A percentile compares a stretch with the other conserved stretches of the same genome.
These are phyloP conservation scores for Drosophila littoralis DNA, from an alignment of 1,140 invertebrate species.

Conservation along the genomic window DNA sequence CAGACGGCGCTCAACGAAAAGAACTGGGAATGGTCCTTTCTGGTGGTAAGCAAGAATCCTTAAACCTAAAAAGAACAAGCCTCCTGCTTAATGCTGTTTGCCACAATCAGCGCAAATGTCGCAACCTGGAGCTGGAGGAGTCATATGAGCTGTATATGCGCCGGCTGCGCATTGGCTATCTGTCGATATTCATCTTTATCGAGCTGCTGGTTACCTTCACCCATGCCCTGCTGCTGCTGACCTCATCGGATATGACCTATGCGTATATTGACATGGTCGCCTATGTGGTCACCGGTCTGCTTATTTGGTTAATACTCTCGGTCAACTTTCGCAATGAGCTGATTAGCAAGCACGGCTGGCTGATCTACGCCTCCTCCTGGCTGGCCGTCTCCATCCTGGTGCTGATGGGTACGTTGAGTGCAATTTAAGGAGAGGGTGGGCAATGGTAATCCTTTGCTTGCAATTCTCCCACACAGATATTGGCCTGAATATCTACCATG, in stretches of 20 bases:
- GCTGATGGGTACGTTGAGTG: conserved; percentile 55
- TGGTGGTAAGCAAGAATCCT: conserved; percentile 84
- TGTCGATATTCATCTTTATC: conserved; percentile 90
- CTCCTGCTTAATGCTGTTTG: background rate
- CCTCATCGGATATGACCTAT: conserved; percentile 83
- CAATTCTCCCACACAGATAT: conserved; percentile 84
- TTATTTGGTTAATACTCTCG: conserved; percentile 85
- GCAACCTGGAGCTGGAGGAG: conserved; percentile 89
- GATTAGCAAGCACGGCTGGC: conserved; percentile 84
- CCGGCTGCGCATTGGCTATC: conserved; percentile 90
- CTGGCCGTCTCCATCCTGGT: conserved; percentile 84
- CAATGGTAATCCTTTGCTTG: no score
- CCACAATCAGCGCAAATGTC: conserved; percentile 88
- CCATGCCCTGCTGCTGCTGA: conserved; percentile 86
- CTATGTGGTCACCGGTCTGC: conserved; percentile 84
- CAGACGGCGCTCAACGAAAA: conserved; percentile 68
- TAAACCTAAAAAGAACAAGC: no score
- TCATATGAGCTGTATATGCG: conserved; percentile 90
- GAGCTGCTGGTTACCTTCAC: conserved; percentile 87
- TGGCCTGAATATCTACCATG: conserved; percentile 86
- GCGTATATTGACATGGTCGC: conserved; percentile 83
- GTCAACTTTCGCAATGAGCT: conserved; percentile 85
- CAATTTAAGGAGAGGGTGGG: no score
- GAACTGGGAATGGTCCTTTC: conserved; percentile 87
- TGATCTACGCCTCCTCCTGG: conserved; percentile 85